Base-by-base conservation (phyloP, 2,113 vertebrate genomes). In the Xiphophorus couchianus region DNA sequence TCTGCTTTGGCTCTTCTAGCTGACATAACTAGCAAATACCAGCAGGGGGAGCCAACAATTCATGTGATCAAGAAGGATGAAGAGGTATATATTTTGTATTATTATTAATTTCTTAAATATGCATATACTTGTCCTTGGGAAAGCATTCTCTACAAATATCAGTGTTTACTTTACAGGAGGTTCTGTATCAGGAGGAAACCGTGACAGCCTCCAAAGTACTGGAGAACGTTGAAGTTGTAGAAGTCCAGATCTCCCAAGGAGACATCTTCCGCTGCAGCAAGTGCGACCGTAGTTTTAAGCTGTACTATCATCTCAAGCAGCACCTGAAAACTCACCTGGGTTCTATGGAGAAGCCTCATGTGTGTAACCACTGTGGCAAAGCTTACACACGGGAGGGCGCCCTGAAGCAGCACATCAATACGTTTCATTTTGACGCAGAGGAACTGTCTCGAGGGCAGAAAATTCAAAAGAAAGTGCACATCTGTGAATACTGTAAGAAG, bases 301-400 rank as follows among this genome's bases (percentile, higher is more conserved):
- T 98, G 87, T 99, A 97, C 95, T 98, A 98, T 92, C 98, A 99
- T 94, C 97, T 99, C 86, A 98, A 98, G 93, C 97, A 99, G 93
- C 98, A 99, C 93, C 93, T 98, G 95, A 98, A 97, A 96, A 96
- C 95, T 64, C 98, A 99, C 92, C 54, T 81, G 15, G 82, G 86
- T 30, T 71, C 75, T 0, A 61, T 95, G 69, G 93, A 97, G 73
- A 97, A 97, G 88, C 96, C 89, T 79, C 96, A 96, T 83, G 95
- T 96, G 77, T 99, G 98, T 93, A 94, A 94, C 69, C 96, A 96
- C 94, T 99, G 97, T 77, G 96, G 95, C 84, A 98, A 97, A 95
- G 95, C 95, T 3, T 99, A 99, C 92, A 95, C 97, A 0, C 95
- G 98, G n/a, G 98, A 99, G 83, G 96, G 96, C 30, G 97, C 97